These are phyloP conservation scores for Marmota monax DNA, from an alignment of 2,113 vertebrate species.

Conservation along the genomic window DNA sequence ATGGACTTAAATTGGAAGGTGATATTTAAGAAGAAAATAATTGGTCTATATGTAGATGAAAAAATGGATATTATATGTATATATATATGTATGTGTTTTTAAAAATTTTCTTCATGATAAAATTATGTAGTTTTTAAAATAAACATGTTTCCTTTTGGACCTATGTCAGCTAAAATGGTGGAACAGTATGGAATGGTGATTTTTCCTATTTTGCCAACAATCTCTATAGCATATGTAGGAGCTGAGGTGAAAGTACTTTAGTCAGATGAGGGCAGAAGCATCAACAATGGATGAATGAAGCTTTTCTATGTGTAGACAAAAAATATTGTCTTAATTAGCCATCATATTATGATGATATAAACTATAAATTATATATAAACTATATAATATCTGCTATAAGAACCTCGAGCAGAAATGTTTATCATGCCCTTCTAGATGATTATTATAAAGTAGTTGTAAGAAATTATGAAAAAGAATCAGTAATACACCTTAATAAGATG, in stretches of 20 bases:
- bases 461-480: background rate
- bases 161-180: background rate
- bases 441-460: background rate
- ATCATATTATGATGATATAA: background rate
- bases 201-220: background rate
- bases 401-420: background rate
- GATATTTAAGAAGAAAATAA: background rate
- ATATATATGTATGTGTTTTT: accelerated
- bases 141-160: background rate
- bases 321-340: background rate
- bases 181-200: background rate
- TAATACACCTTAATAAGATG: background rate
- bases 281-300: accelerated
- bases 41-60: background rate
- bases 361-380: no score
- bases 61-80: background rate
- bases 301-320: background rate
- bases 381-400: no score
- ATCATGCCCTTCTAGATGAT: background rate
- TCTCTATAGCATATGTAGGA: background rate
- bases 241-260: background rate
- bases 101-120: background rate
- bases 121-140: background rate
- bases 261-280: accelerated
- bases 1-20: background rate